Conservation (phyloP, 2,888 invertebrate genomes). For the Spisula solida region DNA sequence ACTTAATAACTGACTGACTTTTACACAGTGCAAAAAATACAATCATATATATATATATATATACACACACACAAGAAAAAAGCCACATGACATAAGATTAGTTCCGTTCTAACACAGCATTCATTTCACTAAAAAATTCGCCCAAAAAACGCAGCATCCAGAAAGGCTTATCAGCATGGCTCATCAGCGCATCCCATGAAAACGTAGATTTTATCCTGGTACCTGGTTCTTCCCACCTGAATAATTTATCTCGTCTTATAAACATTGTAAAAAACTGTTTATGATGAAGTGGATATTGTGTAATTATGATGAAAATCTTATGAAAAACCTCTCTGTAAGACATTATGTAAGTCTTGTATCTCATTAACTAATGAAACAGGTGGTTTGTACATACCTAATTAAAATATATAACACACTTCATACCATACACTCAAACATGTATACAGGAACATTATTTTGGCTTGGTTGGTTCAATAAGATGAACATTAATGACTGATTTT, state of each 20-base stretch:
- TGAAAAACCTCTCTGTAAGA: background rate
- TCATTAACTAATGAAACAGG: constrained; percentile 15
- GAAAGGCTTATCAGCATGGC: constrained; percentile 37
- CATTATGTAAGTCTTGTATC: background rate
- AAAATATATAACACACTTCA: background rate
- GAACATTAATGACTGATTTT: too few species aligned
- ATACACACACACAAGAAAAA: too few species aligned
- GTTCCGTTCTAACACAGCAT: constrained; percentile 13
- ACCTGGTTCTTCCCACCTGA: constrained; percentile 34
- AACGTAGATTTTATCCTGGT: constrained; percentile 1
- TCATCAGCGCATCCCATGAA: constrained; percentile 33
- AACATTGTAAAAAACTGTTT: constrained; percentile 25
- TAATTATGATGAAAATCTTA: background rate
- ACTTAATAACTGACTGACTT: background rate
- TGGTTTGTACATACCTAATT: background rate
- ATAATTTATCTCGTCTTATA: constrained; percentile 40
- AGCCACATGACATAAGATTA: background rate
- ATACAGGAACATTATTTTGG: background rate
- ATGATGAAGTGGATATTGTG: background rate
- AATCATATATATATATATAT: background rate
- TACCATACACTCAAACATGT: background rate
- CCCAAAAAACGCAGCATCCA: constrained; percentile 11
- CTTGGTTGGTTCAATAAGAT: too few species aligned
- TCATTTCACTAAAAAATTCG: constrained; percentile 19
- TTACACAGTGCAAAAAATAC: background rate